Evolutionary conservation across 1,140 invertebrate genomes (phyloP), one percentile per base, ranked within the genome.

Genomic region (Leptonema lineaticorne): DNA sequence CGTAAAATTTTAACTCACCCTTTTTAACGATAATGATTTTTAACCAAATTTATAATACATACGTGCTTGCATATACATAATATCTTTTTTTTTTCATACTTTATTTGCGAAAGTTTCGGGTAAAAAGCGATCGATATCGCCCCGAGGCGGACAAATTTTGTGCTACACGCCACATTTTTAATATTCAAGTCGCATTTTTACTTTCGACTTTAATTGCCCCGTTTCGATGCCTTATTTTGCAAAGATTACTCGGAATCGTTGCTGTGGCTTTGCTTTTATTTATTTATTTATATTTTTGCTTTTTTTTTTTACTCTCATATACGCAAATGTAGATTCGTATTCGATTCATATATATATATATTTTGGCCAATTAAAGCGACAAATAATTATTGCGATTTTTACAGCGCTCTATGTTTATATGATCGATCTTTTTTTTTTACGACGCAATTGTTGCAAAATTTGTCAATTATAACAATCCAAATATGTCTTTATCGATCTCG

Each of bases 101-200:
- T n/a, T n/a, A n/a, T n/a, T n/a, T n/a, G n/a, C n/a, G n/a, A n/a
- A n/a, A n/a, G n/a, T n/a, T n/a, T n/a, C n/a, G n/a, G 63, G 53
- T 26, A 29, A 46, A 7, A 50, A n/a, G 30, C 57, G 27, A 53
- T 53, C 50, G 27, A 53, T 53, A 53, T 22, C 20, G 22, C 16
- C 37, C 11, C 37, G 16, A 41, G 22, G 18, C 22, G 46, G 3
- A 9, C 46, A 11, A 33, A 33, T 11, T 14, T 9, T 7, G 37
- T 45, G 50, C 50, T 24, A 7, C 2, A 22, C 24, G 50, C 50
- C 18, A 53, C 33, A 30, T 27, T 33, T 59, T 59, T 33, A 59
- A 59, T 59, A 59, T 59, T 59, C 57, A 59, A 33, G 57, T 59
- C 57, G 28, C 57, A 30, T 59, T 59, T 33, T 59, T 59, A 59